These are phyloP conservation scores for Peromyscus leucopus DNA, from an alignment of 2,113 vertebrate genomes.

Conservation along the genomic window DNA sequence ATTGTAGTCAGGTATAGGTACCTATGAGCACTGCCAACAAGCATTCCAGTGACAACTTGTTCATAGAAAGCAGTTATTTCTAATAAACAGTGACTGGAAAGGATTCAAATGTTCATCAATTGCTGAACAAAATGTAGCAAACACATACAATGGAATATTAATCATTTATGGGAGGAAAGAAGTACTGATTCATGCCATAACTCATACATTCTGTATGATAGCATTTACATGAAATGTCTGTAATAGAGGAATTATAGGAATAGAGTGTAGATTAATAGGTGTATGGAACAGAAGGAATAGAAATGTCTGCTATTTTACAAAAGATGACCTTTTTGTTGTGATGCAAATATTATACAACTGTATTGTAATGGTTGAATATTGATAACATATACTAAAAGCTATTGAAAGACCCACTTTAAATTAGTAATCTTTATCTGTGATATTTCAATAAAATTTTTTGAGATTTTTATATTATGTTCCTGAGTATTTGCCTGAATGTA, in stretches of 20 bases:
- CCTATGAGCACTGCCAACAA: not conserved
- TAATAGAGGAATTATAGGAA: not conserved
- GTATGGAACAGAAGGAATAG: not conserved
- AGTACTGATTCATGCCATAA: not conserved
- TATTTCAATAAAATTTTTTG: not conserved
- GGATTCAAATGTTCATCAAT: not conserved
- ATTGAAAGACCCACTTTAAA: not conserved
- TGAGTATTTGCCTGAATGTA: not conserved
- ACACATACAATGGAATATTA: not conserved
- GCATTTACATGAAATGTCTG: not conserved
- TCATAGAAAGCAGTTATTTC: not conserved
- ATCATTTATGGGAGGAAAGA: not conserved
- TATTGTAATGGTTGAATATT: not conserved
- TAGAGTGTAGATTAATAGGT: not conserved
- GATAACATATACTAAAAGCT: not conserved
- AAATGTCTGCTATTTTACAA: not conserved
- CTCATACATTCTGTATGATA: not conserved
- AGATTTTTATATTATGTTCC: not conserved
- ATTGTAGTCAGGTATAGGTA: not conserved
- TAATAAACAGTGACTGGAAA: not conserved
- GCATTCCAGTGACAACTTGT: not conserved
- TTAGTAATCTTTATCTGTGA: not conserved
- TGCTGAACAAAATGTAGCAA: not conserved
- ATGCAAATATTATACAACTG: slow-evolving; percentile 16
- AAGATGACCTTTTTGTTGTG: slow-evolving; percentile 20